phyloP scores from a whole-genome alignment of 2,797 vertebrate genomes.

The Parauchenoglanis punctatus region DNA sequence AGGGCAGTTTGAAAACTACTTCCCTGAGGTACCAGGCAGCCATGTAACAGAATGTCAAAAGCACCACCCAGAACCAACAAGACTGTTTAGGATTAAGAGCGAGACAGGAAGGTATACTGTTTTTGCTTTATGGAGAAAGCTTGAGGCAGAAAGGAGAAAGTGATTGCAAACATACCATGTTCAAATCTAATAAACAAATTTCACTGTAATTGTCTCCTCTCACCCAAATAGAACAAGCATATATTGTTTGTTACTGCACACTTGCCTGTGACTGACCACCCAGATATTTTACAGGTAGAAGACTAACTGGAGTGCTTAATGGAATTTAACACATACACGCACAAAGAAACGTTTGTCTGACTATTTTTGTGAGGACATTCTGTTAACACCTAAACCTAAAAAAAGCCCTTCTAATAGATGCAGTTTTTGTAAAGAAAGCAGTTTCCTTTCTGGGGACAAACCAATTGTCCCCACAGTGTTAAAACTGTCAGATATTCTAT shows the following conservation, averaged over 20 bases:
- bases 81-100: slow-evolving; percentile 48
- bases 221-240: slow-evolving; percentile 52
- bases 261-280: slow-evolving; percentile 71
- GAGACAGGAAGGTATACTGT: slow-evolving; percentile 45
- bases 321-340: slow-evolving; percentile 6
- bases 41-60: background rate
- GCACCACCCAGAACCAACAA: slow-evolving; percentile 45
- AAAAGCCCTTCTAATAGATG: background rate
- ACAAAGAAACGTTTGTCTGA: background rate
- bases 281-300: slow-evolving; percentile 67
- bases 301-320: slow-evolving; percentile 48
- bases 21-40: background rate
- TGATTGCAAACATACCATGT: slow-evolving; percentile 62
- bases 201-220: slow-evolving; percentile 54
- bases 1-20: background rate
- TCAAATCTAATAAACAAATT: slow-evolving; percentile 53
- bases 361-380: background rate
- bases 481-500: background rate
- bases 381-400: too few relatives aligned
- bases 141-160: slow-evolving; percentile 59
- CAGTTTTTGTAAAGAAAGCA: background rate
- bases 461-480: background rate
- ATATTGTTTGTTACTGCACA: slow-evolving; percentile 61
- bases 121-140: slow-evolving; percentile 56
- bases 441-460: background rate